These are phyloP conservation scores for Gobius niger DNA, from an alignment of 2,113 vertebrate genomes.

Conservation along the genomic window DNA sequence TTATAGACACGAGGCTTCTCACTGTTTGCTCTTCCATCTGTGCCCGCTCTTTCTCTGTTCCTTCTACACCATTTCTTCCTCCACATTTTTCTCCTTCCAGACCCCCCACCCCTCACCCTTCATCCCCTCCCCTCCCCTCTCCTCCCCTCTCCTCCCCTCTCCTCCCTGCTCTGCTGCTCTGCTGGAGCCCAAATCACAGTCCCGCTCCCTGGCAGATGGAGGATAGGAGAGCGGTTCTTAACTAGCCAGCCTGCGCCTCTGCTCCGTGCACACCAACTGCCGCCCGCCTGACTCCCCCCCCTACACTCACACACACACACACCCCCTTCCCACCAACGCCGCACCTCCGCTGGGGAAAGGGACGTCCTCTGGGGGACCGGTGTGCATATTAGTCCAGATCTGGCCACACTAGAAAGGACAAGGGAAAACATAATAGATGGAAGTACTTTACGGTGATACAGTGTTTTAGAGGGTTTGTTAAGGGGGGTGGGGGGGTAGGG, in stretches of 20 bases:
- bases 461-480: slow-evolving; percentile 27
- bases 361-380: slow-evolving; percentile 64
- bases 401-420: slow-evolving; percentile 71
- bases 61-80: slow-evolving; percentile 29
- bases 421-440: slow-evolving; percentile 65
- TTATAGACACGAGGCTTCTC: slow-evolving; percentile 14
- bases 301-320: slow-evolving; percentile 49
- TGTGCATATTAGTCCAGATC: slow-evolving; percentile 68
- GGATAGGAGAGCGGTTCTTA: slow-evolving; percentile 76
- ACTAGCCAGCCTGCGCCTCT: slow-evolving; percentile 76
- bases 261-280: slow-evolving; percentile 79
- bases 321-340: slow-evolving; percentile 10
- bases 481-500: not conserved
- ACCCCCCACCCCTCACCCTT: slow-evolving; percentile 4
- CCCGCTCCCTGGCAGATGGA: slow-evolving; percentile 77
- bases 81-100: slow-evolving; percentile 50
- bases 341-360: slow-evolving; percentile 54
- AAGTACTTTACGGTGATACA: slow-evolving; percentile 54
- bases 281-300: slow-evolving; percentile 70
- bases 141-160: slow-evolving; percentile 56
- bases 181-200: slow-evolving; percentile 78
- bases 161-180: slow-evolving; percentile 77
- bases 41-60: slow-evolving; percentile 24
- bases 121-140: slow-evolving; percentile 2
- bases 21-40: slow-evolving; percentile 29